Evolutionary conservation across 35 echinoderm and acorn worm genomes (phyloP).

Genomic region (Heliocidaris tuberculata): DNA sequence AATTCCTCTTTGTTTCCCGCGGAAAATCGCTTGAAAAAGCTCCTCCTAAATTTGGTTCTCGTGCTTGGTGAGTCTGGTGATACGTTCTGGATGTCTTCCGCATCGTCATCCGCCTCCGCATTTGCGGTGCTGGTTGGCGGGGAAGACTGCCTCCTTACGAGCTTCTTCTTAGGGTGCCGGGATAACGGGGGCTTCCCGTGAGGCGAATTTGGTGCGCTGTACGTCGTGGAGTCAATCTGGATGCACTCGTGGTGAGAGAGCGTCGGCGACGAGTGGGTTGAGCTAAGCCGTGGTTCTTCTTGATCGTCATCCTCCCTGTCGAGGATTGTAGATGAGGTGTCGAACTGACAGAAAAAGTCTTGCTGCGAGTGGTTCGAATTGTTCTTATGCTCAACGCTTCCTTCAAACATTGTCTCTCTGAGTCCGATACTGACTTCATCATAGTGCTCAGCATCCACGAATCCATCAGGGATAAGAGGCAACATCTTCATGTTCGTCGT

Average conservation of each 20-base stretch:
- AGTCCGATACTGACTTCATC: not conserved
- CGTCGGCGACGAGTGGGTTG: constrained; percentile 51
- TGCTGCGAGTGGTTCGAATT: constrained; percentile 34
- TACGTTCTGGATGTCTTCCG: not conserved
- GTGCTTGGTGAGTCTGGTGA: constrained; percentile 34
- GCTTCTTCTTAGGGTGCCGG: constrained; percentile 28
- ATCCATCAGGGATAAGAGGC: not conserved
- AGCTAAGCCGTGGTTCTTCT: constrained; percentile 27
- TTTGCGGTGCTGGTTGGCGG: constrained; percentile 36
- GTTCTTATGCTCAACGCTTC: constrained; percentile 38
- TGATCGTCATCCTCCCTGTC: not conserved
- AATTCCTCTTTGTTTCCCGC: constrained; percentile 58
- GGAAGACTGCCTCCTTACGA: constrained; percentile 19
- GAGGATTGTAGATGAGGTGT: not conserved
- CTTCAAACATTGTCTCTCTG: constrained; percentile 6
- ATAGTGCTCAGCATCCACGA: not conserved
- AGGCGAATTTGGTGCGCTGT: constrained; percentile 52
- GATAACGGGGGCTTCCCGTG: constrained; percentile 34
- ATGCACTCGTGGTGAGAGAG: constrained; percentile 46
- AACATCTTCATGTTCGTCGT: not conserved
- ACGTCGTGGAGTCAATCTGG: constrained; percentile 48
- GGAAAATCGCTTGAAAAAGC: constrained; percentile 62
- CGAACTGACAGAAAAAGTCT: constrained; percentile 20
- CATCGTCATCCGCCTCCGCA: not conserved
- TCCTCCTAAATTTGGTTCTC: constrained; percentile 25